Percentiles rank a stretch among this genome's conserved stretches.
Evolutionary conservation across 2,113 vertebrate genomes (phyloP).

Genomic region (Telmatochromis bifrenatus): DNA sequence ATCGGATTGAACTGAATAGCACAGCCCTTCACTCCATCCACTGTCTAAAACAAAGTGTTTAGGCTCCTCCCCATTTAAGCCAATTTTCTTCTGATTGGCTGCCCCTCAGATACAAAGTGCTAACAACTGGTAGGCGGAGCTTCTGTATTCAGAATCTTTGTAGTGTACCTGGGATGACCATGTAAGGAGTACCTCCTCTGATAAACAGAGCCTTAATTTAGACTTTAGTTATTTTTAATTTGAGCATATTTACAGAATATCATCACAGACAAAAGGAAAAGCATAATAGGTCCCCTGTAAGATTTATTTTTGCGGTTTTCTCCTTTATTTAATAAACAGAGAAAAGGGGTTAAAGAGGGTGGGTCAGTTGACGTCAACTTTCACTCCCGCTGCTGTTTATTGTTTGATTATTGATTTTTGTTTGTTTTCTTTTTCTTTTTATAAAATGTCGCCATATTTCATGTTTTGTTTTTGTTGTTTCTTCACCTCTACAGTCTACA

Average conservation of each 20-base stretch:
- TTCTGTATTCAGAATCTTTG: background rate
- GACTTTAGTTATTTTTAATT: background rate
- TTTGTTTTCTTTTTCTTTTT: background rate
- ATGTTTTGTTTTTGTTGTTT: background rate
- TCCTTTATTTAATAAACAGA: background rate
- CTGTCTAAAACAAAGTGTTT: background rate
- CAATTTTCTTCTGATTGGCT: background rate
- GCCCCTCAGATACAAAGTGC: background rate
- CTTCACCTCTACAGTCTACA: background rate
- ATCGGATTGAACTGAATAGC: background rate
- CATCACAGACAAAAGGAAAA: background rate
- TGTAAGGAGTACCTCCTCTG: accelerated
- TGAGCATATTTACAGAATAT: background rate
- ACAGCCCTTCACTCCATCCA: background rate
- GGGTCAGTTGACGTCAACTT: background rate
- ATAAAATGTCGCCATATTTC: background rate
- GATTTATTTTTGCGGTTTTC: background rate
- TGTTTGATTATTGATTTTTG: background rate
- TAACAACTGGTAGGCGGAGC: background rate
- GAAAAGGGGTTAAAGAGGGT: background rate
- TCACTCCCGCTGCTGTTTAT: background rate
- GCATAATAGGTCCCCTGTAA: background rate
- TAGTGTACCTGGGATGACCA: background rate
- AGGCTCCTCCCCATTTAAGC: background rate
- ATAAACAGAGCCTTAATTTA: background rate